A percentile compares a stretch with the other conserved stretches of the same genome.
Conservation (phyloP, 2,888 invertebrate species). For the Dermolepida albohirtum region DNA sequence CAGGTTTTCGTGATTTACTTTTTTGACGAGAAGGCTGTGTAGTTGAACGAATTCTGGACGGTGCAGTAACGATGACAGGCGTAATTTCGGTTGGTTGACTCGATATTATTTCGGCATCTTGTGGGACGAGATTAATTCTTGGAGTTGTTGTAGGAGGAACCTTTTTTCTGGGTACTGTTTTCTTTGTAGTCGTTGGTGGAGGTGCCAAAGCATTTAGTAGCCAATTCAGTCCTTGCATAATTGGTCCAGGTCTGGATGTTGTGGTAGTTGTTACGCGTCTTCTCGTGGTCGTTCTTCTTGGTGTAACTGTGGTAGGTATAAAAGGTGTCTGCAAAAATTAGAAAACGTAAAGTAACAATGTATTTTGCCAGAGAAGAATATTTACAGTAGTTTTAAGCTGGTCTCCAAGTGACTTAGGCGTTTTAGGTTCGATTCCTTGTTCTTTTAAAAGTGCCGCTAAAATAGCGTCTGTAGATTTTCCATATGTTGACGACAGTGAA, state of each 20-base stretch:
- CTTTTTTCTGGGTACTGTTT: constrained; percentile 44
- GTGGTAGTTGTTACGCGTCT: constrained; percentile 63
- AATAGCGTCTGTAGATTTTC: constrained; percentile 76
- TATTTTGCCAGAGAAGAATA: too few species aligned
- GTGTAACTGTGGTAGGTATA: constrained; percentile 52
- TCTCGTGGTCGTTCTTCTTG: constrained; percentile 55
- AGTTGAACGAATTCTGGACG: constrained; percentile 42
- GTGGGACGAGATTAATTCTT: constrained; percentile 48
- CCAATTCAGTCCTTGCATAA: constrained; percentile 63
- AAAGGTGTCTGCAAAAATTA: constrained; percentile 46
- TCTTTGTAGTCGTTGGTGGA: constrained; percentile 51
- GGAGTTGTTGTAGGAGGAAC: constrained; percentile 47
- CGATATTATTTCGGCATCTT: constrained; percentile 55
- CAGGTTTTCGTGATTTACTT: constrained; percentile 45
- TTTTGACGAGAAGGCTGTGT: constrained; percentile 8
- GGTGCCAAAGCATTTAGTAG: constrained; percentile 60
- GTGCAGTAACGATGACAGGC: constrained; percentile 57
- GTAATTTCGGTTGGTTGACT: constrained; percentile 59
- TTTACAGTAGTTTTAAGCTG: constrained; percentile 71
- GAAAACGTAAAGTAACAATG: not conserved
- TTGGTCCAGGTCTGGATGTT: constrained; percentile 63
- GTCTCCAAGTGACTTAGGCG: constrained; percentile 72
- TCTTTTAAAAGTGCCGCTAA: constrained; percentile 78
- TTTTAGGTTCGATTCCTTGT: constrained; percentile 79
- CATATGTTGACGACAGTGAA: constrained; percentile 62